phyloP scores from a whole-genome alignment of 2,888 invertebrate species.

The Stenolophus ochropezus region DNA sequence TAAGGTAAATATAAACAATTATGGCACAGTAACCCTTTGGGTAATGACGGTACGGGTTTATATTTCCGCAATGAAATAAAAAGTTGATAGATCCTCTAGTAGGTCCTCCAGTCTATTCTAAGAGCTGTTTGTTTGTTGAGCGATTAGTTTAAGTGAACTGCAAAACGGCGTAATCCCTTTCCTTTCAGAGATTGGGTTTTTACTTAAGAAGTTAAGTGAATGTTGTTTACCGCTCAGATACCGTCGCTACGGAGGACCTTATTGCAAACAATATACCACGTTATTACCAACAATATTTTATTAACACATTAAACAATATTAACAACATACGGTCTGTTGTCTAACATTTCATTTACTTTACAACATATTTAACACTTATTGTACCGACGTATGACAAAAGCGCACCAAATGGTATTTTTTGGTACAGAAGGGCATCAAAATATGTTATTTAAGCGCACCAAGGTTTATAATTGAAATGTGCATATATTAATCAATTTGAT shows the following conservation, averaged over 20 bases:
- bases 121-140: conserved; percentile 31
- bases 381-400: no score
- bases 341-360: no score
- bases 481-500: no score
- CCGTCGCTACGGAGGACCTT: neutral
- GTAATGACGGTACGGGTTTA: neutral
- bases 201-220: conserved; percentile 38
- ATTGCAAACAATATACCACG: no score
- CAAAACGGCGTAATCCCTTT: conserved; percentile 33
- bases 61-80: neutral
- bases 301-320: no score
- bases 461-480: no score
- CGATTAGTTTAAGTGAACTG: conserved; percentile 43
- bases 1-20: conserved; percentile 30
- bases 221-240: neutral
- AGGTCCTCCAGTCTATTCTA: neutral
- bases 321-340: no score
- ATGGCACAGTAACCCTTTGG: neutral
- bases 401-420: no score
- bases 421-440: no score
- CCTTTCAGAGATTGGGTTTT: conserved; percentile 38
- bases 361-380: no score
- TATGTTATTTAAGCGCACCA: no score
- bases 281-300: no score
- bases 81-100: conserved; percentile 1